phyloP scores from a whole-genome alignment of 2,113 vertebrate genomes.

The Cyrtonyx montezumae region DNA sequence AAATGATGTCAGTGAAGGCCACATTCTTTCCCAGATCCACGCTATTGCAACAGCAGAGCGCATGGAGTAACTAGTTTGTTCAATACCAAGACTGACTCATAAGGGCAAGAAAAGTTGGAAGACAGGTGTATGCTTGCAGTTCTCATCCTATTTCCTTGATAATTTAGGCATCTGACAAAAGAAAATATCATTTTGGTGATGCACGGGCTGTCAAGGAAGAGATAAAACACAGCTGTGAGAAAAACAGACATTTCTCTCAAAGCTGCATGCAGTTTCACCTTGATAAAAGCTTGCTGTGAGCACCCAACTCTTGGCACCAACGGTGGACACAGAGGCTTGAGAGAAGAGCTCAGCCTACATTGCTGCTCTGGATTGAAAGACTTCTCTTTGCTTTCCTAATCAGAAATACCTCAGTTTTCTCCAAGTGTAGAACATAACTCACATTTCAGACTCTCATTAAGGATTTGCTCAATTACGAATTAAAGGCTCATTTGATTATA shows the following conservation, averaged over 20 bases:
- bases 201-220: neutral
- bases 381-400: neutral
- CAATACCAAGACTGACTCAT: neutral
- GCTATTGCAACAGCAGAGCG: neutral
- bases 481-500: constrained; percentile 44
- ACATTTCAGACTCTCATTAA: constrained; percentile 3
- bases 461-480: constrained; percentile 47
- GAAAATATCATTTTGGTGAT: neutral
- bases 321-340: neutral
- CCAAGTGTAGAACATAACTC: neutral
- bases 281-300: neutral
- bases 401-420: neutral
- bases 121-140: neutral
- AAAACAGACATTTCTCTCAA: neutral
- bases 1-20: neutral
- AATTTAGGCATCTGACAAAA: neutral
- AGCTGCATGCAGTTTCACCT: neutral
- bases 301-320: neutral
- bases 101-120: neutral
- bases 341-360: neutral
- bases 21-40: neutral
- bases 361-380: neutral
- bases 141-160: neutral
- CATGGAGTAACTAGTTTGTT: neutral
- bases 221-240: neutral